Conservation (phyloP, 2,113 vertebrate species). For the Semicossyphus pulcher region DNA sequence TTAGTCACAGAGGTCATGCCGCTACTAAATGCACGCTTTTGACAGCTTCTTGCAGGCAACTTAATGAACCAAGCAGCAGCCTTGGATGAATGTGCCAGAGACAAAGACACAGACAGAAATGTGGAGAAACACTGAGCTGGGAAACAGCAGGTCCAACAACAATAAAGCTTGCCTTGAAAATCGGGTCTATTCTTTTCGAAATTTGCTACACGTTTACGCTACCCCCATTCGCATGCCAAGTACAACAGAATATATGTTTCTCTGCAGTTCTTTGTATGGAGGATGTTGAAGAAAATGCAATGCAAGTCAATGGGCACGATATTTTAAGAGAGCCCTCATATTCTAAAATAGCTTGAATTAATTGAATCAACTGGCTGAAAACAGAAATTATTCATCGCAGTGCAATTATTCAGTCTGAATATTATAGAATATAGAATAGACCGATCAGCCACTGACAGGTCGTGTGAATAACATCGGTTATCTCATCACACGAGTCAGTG, state of each 20-base stretch:
- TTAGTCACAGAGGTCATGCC: slow-evolving; percentile 62
- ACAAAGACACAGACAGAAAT: slow-evolving; percentile 15
- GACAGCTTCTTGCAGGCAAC: slow-evolving; percentile 26
- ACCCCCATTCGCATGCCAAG: background rate
- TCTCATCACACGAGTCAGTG: too few species aligned
- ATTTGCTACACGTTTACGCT: background rate
- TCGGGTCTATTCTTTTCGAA: background rate
- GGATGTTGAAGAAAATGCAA: background rate
- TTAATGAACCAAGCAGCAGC: slow-evolving; percentile 44
- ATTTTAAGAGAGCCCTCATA: too few species aligned
- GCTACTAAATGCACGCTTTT: slow-evolving; percentile 40
- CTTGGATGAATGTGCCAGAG: slow-evolving; percentile 24
- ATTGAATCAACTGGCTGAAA: too few species aligned
- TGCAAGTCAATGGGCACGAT: too few species aligned
- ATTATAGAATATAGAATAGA: too few species aligned
- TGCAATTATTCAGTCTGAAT: too few species aligned
- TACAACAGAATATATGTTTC: background rate
- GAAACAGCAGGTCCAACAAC: background rate
- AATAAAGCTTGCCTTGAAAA: background rate
- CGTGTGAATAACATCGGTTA: too few species aligned
- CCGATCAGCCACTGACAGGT: too few species aligned
- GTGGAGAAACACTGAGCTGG: background rate
- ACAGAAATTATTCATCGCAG: too few species aligned
- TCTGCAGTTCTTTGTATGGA: background rate
- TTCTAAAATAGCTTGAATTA: too few species aligned